phyloP scores from a whole-genome alignment of 1,140 invertebrate genomes.

The Ips nitidus region DNA sequence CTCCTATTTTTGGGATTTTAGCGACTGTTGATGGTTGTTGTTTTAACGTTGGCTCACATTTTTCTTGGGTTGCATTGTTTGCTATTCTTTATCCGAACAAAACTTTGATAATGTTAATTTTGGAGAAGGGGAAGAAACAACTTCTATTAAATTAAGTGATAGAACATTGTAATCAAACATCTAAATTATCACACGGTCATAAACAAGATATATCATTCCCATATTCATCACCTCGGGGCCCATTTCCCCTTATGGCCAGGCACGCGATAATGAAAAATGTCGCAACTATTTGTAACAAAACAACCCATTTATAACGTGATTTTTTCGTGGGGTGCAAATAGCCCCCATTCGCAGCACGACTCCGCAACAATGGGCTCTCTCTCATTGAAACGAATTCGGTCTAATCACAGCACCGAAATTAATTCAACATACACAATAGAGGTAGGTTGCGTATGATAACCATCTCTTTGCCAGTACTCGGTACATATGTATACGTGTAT shows the following conservation, averaged over 20 bases:
- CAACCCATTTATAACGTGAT: constrained; percentile 21
- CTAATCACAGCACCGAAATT: constrained; percentile 30
- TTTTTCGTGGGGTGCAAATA: constrained; percentile 23
- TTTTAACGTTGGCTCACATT: too few relatives aligned
- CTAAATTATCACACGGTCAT: too few relatives aligned
- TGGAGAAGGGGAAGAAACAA: too few relatives aligned
- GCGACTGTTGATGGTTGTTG: too few relatives aligned
- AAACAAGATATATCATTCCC: background rate
- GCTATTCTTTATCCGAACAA: too few relatives aligned
- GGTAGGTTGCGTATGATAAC: constrained; percentile 33
- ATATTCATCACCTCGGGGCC: constrained; percentile 1
- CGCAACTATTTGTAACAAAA: constrained; percentile 29
- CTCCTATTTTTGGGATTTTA: too few relatives aligned
- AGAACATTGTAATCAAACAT: too few relatives aligned
- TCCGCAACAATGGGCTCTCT: constrained; percentile 18
- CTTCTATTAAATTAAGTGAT: too few relatives aligned
- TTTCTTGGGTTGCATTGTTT: too few relatives aligned
- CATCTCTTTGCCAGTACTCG: constrained; percentile 25
- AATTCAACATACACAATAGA: constrained; percentile 33
- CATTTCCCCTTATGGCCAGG: constrained; percentile 10
- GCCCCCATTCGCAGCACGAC: constrained; percentile 16
- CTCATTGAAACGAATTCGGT: constrained; percentile 29
- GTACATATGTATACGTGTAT: constrained; percentile 18
- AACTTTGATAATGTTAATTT: too few relatives aligned
- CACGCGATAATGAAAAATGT: constrained; percentile 24